Percentiles rank a stretch among this genome's conserved stretches.
These are phyloP conservation scores for Drosophila mimica DNA, from an alignment of 2,888 invertebrate species.

Conservation along the genomic window DNA sequence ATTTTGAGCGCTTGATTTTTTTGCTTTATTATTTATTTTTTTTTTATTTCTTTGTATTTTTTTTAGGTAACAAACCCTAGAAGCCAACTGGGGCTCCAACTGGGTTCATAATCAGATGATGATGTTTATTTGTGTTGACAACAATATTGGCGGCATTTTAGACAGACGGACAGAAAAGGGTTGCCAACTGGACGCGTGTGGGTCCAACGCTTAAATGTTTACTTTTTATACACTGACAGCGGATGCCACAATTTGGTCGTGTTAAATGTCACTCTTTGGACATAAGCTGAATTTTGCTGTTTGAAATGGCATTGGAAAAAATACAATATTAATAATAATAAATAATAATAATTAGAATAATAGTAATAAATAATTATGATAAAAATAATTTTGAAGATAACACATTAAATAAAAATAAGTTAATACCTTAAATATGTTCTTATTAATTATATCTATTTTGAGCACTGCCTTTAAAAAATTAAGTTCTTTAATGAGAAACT, in stretches of 20 bases:
- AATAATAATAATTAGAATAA: neutral
- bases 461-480: neutral
- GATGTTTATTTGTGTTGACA: conserved; percentile 78
- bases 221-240: neutral
- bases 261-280: neutral
- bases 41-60: neutral
- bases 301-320: too few species aligned
- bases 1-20: conserved; percentile 52
- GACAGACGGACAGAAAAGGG: conserved; percentile 13
- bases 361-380: neutral
- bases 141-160: conserved; percentile 58
- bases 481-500: neutral
- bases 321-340: neutral
- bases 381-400: neutral
- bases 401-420: too few species aligned
- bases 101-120: conserved; percentile 52
- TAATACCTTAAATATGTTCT: neutral
- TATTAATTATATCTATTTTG: neutral
- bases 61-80: neutral
- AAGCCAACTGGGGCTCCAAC: conserved; percentile 21
- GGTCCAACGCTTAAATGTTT: conserved; percentile 6
- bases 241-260: neutral
- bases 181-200: conserved; percentile 19
- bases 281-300: neutral
- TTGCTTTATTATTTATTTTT: conserved; percentile 12